Conservation (phyloP, 2,888 invertebrate genomes). For the Petrophora chlorosata region DNA sequence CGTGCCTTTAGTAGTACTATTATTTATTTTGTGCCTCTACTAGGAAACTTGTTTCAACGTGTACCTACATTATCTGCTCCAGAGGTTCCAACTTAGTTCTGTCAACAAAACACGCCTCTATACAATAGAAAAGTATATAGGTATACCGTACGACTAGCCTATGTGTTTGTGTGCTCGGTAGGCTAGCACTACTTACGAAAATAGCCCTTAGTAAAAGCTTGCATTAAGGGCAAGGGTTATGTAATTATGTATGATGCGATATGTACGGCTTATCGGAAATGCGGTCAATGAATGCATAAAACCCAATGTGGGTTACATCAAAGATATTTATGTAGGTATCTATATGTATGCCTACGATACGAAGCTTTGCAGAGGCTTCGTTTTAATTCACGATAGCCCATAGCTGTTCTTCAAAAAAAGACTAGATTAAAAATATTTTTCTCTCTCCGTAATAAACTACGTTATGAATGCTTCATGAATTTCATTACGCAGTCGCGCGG, state of each 20-base stretch:
- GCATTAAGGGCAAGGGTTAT: conserved; percentile 10
- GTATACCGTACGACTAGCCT: too few relatives aligned
- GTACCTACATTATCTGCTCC: neutral
- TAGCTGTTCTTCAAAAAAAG: too few relatives aligned
- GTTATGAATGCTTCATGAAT: neutral
- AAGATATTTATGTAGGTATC: neutral
- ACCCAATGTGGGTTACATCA: conserved; percentile 14
- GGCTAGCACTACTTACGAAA: conserved; percentile 1
- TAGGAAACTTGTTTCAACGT: too few relatives aligned
- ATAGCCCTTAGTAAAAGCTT: conserved; percentile 8
- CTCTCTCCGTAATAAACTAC: neutral
- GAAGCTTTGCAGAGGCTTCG: neutral
- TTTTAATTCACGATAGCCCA: neutral
- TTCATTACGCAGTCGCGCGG: neutral
- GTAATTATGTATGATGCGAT: too few relatives aligned
- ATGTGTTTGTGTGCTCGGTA: neutral
- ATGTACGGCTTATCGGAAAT: conserved; percentile 15
- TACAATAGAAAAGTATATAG: neutral
- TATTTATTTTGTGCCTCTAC: too few relatives aligned
- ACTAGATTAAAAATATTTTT: neutral
- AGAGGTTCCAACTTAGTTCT: neutral
- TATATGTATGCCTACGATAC: neutral
- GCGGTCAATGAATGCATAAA: conserved; percentile 23
- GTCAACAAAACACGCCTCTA: neutral
- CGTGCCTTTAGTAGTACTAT: too few relatives aligned